phyloP scores from a whole-genome alignment of 2,888 invertebrate genomes.

The Tanypteryx hageni region DNA sequence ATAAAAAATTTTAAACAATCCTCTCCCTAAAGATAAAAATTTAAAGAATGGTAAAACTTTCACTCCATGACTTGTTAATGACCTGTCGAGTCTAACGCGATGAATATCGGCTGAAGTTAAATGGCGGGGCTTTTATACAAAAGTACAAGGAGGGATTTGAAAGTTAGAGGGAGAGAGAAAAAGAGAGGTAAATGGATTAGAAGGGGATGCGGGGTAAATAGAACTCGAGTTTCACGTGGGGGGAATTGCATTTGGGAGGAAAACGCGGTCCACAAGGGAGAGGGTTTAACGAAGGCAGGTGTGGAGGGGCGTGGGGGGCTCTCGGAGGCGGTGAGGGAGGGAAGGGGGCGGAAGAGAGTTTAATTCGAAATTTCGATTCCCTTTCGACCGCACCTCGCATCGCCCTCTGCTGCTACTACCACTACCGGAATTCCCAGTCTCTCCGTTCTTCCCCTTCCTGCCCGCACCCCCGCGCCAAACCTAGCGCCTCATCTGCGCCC shows the following conservation, averaged over 20 bases:
- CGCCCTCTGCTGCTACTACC: too few relatives aligned
- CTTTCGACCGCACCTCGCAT: not conserved
- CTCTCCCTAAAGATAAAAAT: too few relatives aligned
- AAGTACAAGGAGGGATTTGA: not conserved
- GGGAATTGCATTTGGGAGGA: conserved; percentile 1
- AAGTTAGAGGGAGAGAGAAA: not conserved
- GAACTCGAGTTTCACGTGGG: not conserved
- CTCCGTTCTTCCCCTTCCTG: not conserved
- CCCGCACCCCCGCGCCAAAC: not conserved
- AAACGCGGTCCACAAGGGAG: not conserved
- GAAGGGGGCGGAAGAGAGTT: not conserved
- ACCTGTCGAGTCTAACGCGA: not conserved
- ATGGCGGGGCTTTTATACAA: not conserved
- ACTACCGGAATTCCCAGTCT: too few relatives aligned
- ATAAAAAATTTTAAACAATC: too few relatives aligned
- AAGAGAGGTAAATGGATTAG: not conserved
- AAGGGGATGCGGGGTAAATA: not conserved
- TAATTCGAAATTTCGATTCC: conserved; percentile 1
- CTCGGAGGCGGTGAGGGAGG: not conserved
- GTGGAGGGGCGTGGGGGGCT: too few relatives aligned
- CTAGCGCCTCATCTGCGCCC: not conserved
- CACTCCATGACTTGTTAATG: not conserved
- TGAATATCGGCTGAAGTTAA: not conserved
- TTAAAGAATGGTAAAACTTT: too few relatives aligned
- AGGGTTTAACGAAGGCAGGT: not conserved